Base-by-base conservation (phyloP, 2,113 vertebrate genomes). In the Eulemur rufifrons region DNA sequence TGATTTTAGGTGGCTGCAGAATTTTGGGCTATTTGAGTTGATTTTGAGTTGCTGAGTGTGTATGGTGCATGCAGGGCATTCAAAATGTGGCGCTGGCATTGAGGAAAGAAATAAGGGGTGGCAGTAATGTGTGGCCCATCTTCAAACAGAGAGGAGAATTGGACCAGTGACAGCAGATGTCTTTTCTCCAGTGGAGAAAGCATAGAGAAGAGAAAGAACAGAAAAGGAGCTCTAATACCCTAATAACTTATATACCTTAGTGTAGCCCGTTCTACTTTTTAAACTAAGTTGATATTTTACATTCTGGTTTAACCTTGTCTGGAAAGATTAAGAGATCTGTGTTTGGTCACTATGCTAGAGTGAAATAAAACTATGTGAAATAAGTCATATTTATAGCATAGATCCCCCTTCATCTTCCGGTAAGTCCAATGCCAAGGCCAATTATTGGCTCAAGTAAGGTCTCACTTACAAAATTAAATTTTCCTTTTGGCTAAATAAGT, bases 401-500 rank as follows among this genome's bases (percentile, higher is more conserved):
- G 63, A 69, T 21, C 9, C 5, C 17, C 8, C 12, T 54, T 86
- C 37, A 13, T 77, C 21, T 69, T 73, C 27, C 59, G 8, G 23
- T 61, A 23, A 54, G 6, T 73, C 68, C 86, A 13, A 20, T 52
- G 42, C 52, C 50, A 80, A 66, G 86, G 39, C 17, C 87, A 32
- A 77, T 91, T 32, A 23, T 39, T 47, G 13, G 42, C 76, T 96
- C 45, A 78, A 50, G 39, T 14, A 8, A 74, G 20, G 14, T 74
- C 63, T 84, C 15, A 32, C n/a, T 94, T 50, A n/a, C 25, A 89
- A 20, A 95, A 82, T 59, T 66, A 68, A 34, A 74, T 77, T 71
- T 95, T 45, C 5, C 66, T 83, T 93, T 95, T 74, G 66, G 8
- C 13, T 83, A 61, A 93, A n/a, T 20, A n/a, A 77, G 20, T 82